Evolutionary conservation across 2,797 vertebrate genomes (phyloP), one percentile per base, ranked within the genome.

Genomic region (Notolepis coatsorum): DNA sequence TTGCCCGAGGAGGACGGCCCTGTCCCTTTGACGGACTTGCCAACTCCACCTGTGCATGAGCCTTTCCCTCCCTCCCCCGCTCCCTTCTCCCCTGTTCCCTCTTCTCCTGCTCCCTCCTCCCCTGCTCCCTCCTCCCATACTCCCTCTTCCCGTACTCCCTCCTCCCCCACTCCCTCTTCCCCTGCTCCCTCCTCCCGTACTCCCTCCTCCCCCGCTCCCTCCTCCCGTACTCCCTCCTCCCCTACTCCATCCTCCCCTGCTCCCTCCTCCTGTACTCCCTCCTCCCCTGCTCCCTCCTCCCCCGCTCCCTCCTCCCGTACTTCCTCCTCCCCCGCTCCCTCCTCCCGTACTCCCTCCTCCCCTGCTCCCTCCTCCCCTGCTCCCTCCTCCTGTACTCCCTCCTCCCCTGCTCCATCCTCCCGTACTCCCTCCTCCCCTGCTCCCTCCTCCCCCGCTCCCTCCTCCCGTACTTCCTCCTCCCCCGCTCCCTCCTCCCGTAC

Each of bases 21-120:
- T 0, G 28, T n/a, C 35, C 21, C 55, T 31, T 51, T 38, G 57
- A 57, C 27, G 3, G 64, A 51, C 28, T 64, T 71, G 24, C 56
- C 49, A 18, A 13, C 65, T 37, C 73, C 75, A 33, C 73, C 83
- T 41, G 31, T 73, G 50, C 70, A 70, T 42, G 84, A 83, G 51
- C 46, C 65, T 9, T n/a, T 6, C 43, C 10, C 24, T 10, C 39
- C 38, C 20, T 35, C 70, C 24, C 65, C 9, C 54, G 61, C 62
- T 51, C 66, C 71, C 27, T 15, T 42, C 15, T 63, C 61, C 17
- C 59, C 61, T 3, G 20, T 55, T 15, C 45, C 51, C 9, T 9
- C 45, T 23, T 56, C 35, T 0, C 43, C 24, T 18, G 38, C 30
- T 24, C 49, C 33, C 15, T 12, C 25, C 3, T 31, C 48, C 17